These are phyloP conservation scores for Amblyteles armatorius DNA, from an alignment of 2,888 invertebrate species.

Conservation along the genomic window DNA sequence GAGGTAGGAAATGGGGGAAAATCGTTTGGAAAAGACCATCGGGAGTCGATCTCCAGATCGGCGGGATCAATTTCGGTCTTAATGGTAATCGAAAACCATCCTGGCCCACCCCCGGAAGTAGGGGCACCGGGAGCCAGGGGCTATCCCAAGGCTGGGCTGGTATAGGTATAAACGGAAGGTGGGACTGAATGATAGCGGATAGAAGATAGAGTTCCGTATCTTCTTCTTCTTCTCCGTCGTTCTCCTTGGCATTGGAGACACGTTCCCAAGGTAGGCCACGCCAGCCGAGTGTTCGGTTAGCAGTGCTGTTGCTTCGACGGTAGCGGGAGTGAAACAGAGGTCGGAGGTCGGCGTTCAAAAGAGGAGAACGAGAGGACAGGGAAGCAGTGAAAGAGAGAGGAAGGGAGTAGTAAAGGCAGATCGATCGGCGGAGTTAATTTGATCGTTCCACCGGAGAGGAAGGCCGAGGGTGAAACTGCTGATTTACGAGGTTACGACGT, in stretches of 20 bases:
- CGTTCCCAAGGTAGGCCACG: conserved; percentile 10
- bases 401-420: conserved; percentile 35
- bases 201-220: background rate
- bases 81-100: conserved; percentile 51
- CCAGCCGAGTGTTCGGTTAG: conserved; percentile 11
- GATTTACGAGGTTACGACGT: conserved; percentile 65
- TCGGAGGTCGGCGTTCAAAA: conserved; percentile 40
- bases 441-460: conserved; percentile 60
- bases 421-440: conserved; percentile 66
- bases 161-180: conserved; percentile 12
- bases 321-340: conserved; percentile 33
- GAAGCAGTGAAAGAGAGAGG: conserved; percentile 11
- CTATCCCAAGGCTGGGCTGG: background rate
- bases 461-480: conserved; percentile 55
- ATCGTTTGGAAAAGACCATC: conserved; percentile 37
- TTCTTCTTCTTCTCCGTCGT: conserved; percentile 23
- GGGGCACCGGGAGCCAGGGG: background rate
- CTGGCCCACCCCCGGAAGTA: conserved; percentile 18
- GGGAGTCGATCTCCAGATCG: conserved; percentile 18
- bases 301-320: conserved; percentile 10
- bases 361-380: background rate
- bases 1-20: conserved; percentile 37
- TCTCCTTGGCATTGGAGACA: conserved; percentile 16
- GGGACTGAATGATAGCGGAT: background rate
- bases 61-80: conserved; percentile 46